These are phyloP conservation scores for Agrilus biguttatus DNA, from an alignment of 2,888 invertebrate species.

Conservation along the genomic window DNA sequence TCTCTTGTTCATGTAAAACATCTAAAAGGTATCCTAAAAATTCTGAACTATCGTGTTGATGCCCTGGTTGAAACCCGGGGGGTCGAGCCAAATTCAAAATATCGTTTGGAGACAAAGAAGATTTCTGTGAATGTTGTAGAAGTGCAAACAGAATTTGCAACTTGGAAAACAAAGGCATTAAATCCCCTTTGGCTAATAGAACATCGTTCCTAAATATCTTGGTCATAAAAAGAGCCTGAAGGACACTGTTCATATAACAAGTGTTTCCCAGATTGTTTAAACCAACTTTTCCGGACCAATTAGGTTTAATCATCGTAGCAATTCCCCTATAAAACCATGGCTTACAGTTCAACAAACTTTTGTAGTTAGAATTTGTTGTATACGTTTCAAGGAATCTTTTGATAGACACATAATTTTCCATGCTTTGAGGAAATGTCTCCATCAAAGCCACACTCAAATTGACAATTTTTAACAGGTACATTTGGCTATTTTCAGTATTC, in stretches of 20 bases:
- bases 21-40: constrained; percentile 63
- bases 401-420: constrained; percentile 23
- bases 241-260: constrained; percentile 79
- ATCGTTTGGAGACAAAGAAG: constrained; percentile 55
- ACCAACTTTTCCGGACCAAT: constrained; percentile 46
- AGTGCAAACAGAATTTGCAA: constrained; percentile 62
- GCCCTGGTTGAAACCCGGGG: constrained; percentile 58
- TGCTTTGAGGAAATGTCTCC: constrained; percentile 34
- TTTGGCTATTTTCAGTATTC: constrained; percentile 33
- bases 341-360: constrained; percentile 22
- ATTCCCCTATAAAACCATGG: constrained; percentile 26
- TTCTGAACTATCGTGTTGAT: constrained; percentile 82
- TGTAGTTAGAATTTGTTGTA: constrained; percentile 19
- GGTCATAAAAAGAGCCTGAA: constrained; percentile 73
- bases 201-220: constrained; percentile 61
- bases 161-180: constrained; percentile 40
- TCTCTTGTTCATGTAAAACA: constrained; percentile 60
- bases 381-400: constrained; percentile 23
- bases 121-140: constrained; percentile 50
- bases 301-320: constrained; percentile 14
- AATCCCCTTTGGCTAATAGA: constrained; percentile 37
- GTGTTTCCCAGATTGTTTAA: constrained; percentile 75
- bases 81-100: constrained; percentile 59
- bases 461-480: constrained; percentile 43
- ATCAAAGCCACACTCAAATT: constrained; percentile 40